Base-by-base conservation (phyloP, 2,888 invertebrate species). In the Ctenicera cuprea region DNA sequence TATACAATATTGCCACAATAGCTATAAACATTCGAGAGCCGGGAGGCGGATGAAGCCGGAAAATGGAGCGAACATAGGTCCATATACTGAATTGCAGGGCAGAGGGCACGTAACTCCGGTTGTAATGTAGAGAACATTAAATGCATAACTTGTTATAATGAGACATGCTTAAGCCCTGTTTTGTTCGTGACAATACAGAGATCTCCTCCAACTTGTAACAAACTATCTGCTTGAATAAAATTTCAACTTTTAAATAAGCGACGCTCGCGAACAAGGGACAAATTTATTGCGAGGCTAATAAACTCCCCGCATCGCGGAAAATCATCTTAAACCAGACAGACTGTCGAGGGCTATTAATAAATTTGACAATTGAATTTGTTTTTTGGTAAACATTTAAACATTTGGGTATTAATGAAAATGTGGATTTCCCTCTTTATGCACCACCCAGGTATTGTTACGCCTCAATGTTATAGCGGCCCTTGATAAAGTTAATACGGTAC, bases 1-100 rank as follows among this genome's bases (percentile, higher is more conserved):
- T 69, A 72, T 71, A 76, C 62, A 78, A 77, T 76, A 76, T 79
- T 77, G 61, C 73, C 38, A 71, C 76, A 74, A 77, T 59, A 73
- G 71, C 73, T 65, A 71, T 77, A 77, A 76, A 77, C 71, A 75
- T 78, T 74, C 68, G 59, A 57, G 59, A 70, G 65, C 62, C 54
- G 59, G 66, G 71, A 65, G 50, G 66, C 69, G 54, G 67, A 74
- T 64, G 63, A 72, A 74, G 68, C 50, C 67, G 52, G 61, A 66
- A 71, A 66, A 66, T 66, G 52, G 45, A 66, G 52, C 71, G 45
- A 66, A 48, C 57, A 65, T 62, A 57, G 38, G 37, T 70, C 54
- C 63, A 61, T 71, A 59, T 62, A 66, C 69, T 63, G 69, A 74
- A 66, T 64, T 64, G 50, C 67, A 64, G 57, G 66, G 71, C 65